These are phyloP conservation scores for Argentina silus DNA, from an alignment of 2,797 vertebrate species.

Conservation along the genomic window DNA sequence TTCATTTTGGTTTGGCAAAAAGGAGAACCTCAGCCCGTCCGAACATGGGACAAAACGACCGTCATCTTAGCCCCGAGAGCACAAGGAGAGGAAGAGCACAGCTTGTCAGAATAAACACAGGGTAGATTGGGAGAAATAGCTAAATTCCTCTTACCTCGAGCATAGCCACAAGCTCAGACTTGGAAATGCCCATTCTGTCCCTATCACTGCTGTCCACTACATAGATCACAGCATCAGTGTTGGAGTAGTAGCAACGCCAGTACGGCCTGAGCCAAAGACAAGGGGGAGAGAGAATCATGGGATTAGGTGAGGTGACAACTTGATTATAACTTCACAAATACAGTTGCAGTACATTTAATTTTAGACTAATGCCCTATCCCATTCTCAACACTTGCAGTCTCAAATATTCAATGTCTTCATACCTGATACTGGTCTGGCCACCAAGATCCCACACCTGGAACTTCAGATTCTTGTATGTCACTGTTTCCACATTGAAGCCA, in stretches of 20 bases:
- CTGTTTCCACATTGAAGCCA: conserved; percentile 96
- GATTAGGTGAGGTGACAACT: too few species aligned
- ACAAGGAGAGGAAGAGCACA: too few species aligned
- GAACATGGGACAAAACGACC: too few species aligned
- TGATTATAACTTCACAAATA: not conserved
- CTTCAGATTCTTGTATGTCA: conserved; percentile 96
- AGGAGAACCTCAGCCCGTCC: too few species aligned
- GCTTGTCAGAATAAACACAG: not conserved
- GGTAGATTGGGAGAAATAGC: not conserved
- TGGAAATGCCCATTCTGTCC: conserved; percentile 47
- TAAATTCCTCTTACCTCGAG: conserved; percentile 83
- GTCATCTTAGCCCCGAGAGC: too few species aligned
- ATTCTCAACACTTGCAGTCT: too few species aligned
- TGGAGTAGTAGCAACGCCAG: conserved; percentile 98
- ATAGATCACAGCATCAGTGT: conserved; percentile 97
- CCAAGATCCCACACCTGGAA: conserved; percentile 99
- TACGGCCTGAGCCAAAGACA: conserved; percentile 83
- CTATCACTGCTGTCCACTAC: conserved; percentile 98
- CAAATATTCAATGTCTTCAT: conserved; percentile 13
- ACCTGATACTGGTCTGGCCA: conserved; percentile 99
- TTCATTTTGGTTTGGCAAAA: too few species aligned
- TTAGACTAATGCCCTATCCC: too few species aligned
- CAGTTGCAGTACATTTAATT: not conserved
- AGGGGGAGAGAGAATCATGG: not conserved
- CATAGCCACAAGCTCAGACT: conserved; percentile 79